A percentile compares a stretch with the other conserved stretches of the same genome.
phyloP scores from a whole-genome alignment of 2,888 invertebrate species.

The Drosophila demipolita region DNA sequence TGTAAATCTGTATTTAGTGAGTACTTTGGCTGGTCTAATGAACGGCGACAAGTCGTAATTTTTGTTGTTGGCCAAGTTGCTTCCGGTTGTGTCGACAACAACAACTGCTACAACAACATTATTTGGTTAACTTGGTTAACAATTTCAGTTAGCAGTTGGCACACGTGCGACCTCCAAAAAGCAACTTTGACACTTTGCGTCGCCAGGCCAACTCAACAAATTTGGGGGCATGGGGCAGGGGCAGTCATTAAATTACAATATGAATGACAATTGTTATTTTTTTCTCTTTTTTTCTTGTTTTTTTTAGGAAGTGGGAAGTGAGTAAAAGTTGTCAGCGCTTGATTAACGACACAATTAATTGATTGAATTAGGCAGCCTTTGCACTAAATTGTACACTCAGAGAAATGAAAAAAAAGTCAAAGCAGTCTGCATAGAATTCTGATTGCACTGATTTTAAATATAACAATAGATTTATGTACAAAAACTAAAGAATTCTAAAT shows the following conservation, averaged over 20 bases:
- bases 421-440: not conserved
- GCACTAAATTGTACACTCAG: not conserved
- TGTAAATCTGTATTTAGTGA: slow-evolving; percentile 35
- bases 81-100: slow-evolving; percentile 57
- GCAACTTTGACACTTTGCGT: slow-evolving; percentile 42
- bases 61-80: slow-evolving; percentile 41
- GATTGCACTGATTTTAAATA: not conserved
- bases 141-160: slow-evolving; percentile 15
- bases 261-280: slow-evolving; percentile 61
- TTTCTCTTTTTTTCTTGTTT: not conserved
- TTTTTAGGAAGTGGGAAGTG: slow-evolving; percentile 58
- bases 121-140: slow-evolving; percentile 15
- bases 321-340: slow-evolving; percentile 55
- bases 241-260: slow-evolving; percentile 61
- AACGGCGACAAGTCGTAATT: slow-evolving; percentile 37
- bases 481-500: not conserved
- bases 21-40: slow-evolving; percentile 44
- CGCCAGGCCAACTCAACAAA: not conserved
- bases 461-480: not conserved
- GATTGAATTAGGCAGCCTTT: slow-evolving; percentile 57
- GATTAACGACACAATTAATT: slow-evolving; percentile 68
- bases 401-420: not conserved
- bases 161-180: slow-evolving; percentile 66
- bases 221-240: slow-evolving; percentile 1
- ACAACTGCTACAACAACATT: no score